phyloP scores from a whole-genome alignment of 2,888 invertebrate species.

The Rotaria sp. region DNA sequence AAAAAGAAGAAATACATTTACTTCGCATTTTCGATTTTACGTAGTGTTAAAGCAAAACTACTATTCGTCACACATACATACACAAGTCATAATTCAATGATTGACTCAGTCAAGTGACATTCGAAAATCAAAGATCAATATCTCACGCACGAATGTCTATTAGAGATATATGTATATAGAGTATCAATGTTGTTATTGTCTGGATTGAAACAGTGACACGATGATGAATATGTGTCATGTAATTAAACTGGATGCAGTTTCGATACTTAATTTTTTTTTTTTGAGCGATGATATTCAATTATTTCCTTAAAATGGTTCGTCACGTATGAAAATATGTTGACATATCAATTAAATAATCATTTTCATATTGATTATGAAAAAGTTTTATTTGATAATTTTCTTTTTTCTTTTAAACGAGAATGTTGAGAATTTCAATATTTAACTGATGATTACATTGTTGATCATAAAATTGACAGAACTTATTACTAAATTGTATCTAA shows the following conservation, averaged over 20 bases:
- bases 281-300: neutral
- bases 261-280: neutral
- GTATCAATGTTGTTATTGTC: constrained; percentile 4
- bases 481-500: no score
- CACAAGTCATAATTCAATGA: constrained; percentile 19
- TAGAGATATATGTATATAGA: neutral
- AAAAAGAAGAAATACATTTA: neutral
- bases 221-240: constrained; percentile 9
- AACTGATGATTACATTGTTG: no score
- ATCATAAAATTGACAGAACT: no score
- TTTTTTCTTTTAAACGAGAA: no score
- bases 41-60: neutral
- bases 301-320: constrained; percentile 9
- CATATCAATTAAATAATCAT: neutral
- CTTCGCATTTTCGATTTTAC: neutral
- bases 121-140: constrained; percentile 19
- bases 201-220: constrained; percentile 22
- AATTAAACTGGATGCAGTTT: neutral
- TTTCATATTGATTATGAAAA: neutral
- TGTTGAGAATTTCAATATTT: no score
- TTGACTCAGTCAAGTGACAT: constrained; percentile 4
- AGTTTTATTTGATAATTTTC: no score
- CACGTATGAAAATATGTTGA: neutral
- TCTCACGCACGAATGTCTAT: constrained; percentile 22
- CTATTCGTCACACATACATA: constrained; percentile 1